Conservation (phyloP, 2,797 vertebrate species). For the Poecilia gillii region DNA sequence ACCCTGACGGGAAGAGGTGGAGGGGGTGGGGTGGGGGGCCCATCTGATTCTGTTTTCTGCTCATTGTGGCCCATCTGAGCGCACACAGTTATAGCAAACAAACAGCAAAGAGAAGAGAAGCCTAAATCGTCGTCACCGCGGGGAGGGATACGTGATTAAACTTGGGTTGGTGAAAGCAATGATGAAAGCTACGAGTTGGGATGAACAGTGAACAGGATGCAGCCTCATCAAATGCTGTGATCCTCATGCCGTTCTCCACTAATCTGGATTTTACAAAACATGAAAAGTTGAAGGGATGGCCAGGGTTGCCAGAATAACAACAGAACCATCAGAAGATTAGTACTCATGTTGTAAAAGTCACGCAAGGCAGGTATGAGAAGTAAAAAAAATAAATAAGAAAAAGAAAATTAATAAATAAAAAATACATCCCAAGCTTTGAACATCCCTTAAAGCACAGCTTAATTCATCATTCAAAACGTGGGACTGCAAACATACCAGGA, state of each 20-base stretch:
- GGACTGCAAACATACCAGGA: not conserved
- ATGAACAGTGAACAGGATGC: constrained; percentile 20
- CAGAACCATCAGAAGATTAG: not conserved
- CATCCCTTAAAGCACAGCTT: not conserved
- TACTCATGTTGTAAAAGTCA: not conserved
- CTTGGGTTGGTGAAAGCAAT: constrained; percentile 10
- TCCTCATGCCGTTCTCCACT: constrained; percentile 17
- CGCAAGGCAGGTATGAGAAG: not conserved
- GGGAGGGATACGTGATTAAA: constrained; percentile 36
- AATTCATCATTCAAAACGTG: not conserved
- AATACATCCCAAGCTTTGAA: not conserved
- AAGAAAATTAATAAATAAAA: no score
- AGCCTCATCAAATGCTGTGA: constrained; percentile 17
- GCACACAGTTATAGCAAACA: constrained; percentile 42
- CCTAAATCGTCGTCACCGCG: constrained; percentile 1
- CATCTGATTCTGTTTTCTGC: constrained; percentile 51
- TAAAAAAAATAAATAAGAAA: not conserved
- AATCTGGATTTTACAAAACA: constrained; percentile 51
- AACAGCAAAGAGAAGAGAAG: constrained; percentile 43
- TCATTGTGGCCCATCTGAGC: constrained; percentile 47
- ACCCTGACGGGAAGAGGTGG: not conserved
- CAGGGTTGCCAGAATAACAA: constrained; percentile 1
- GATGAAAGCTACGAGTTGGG: constrained; percentile 18
- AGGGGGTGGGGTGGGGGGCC: constrained; percentile 13
- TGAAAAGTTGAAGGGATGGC: constrained; percentile 27